A percentile compares a stretch with the other conserved stretches of the same genome.
These are phyloP conservation scores for Acronicta leporina DNA, from an alignment of 2,888 invertebrate genomes.

Conservation along the genomic window DNA sequence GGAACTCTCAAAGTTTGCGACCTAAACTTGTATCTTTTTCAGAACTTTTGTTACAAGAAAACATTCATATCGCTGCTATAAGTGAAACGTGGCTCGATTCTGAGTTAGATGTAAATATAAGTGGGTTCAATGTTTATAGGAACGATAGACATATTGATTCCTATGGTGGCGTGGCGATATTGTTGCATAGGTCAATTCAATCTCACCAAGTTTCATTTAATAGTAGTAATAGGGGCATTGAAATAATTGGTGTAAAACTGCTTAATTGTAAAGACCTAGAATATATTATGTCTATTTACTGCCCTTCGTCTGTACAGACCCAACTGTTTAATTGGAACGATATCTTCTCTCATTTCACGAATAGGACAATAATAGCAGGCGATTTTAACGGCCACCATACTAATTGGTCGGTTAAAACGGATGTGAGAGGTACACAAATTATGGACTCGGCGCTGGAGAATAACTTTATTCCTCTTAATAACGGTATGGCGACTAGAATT, in stretches of 20 bases:
- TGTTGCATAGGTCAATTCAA: slow-evolving; percentile 10
- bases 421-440: slow-evolving; percentile 7
- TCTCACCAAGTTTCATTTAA: slow-evolving; percentile 2
- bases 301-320: slow-evolving; percentile 7
- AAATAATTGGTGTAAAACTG: slow-evolving; percentile 12
- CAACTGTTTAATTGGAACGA: slow-evolving; percentile 7
- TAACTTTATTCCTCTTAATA: slow-evolving; percentile 5
- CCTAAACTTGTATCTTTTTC: slow-evolving; percentile 1
- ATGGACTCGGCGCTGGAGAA: slow-evolving; percentile 9
- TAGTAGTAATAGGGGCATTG: slow-evolving; percentile 2
- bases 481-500: slow-evolving; percentile 3
- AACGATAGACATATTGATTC: slow-evolving; percentile 4
- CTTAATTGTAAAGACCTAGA: slow-evolving; percentile 16
- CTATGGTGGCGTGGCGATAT: slow-evolving; percentile 5
- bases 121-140: slow-evolving; percentile 11
- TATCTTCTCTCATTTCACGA: neutral
- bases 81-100: slow-evolving; percentile 10
- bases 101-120: slow-evolving; percentile 8
- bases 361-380: slow-evolving; percentile 7
- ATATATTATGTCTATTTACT: slow-evolving; percentile 10
- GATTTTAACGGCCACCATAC: slow-evolving; percentile 3
- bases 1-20: slow-evolving; percentile 7
- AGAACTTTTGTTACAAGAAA: slow-evolving; percentile 5
- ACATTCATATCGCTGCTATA: slow-evolving; percentile 5
- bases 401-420: slow-evolving; percentile 5